Evolutionary conservation across 2,797 vertebrate genomes (phyloP).

Genomic region (Nasua narica): DNA sequence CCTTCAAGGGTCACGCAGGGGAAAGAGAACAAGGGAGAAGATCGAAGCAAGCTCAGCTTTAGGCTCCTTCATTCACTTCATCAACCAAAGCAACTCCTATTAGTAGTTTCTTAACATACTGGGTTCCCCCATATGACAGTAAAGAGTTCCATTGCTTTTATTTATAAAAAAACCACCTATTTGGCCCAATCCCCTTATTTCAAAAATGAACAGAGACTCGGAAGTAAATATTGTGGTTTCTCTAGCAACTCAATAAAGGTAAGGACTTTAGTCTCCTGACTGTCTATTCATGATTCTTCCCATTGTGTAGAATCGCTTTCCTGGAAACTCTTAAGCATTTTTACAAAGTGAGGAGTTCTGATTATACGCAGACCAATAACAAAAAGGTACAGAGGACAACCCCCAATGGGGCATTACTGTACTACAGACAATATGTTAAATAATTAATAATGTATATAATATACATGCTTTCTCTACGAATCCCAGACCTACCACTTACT

Average conservation of each 20-base stretch:
- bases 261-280: neutral
- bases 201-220: constrained; percentile 1
- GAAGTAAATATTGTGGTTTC: neutral
- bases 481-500: neutral
- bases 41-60: neutral
- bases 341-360: neutral
- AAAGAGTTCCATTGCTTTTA: neutral
- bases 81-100: neutral
- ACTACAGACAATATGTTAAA: neutral
- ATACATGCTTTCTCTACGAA: neutral
- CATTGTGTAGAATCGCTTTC: neutral
- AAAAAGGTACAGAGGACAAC: neutral
- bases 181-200: neutral
- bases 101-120: neutral
- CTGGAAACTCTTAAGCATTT: neutral
- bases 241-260: neutral
- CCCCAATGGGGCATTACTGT: neutral
- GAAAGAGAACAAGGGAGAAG: neutral
- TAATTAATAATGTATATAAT: too few relatives aligned
- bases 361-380: neutral
- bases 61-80: neutral
- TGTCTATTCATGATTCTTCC: neutral
- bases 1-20: neutral
- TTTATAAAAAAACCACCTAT: constrained; percentile 25
- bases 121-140: neutral